These are phyloP conservation scores for Mola mola DNA, from an alignment of 2,113 vertebrate genomes.

Conservation along the genomic window DNA sequence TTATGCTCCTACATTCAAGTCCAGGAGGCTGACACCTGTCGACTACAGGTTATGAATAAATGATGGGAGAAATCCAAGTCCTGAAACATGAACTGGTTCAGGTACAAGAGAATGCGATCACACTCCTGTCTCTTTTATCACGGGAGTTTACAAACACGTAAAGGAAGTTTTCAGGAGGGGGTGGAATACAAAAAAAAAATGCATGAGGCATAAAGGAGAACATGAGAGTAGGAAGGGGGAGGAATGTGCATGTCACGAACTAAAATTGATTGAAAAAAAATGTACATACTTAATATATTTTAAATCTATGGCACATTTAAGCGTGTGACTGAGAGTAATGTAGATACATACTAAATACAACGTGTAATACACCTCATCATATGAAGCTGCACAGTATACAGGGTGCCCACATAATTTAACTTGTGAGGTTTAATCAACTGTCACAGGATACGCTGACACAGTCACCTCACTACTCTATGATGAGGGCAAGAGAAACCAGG, in stretches of 20 bases:
- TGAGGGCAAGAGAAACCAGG: too few relatives aligned
- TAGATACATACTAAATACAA: too few relatives aligned
- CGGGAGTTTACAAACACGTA: too few relatives aligned
- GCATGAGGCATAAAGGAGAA: background rate
- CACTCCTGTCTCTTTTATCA: background rate
- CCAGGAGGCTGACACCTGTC: constrained; percentile 40
- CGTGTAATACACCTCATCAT: too few relatives aligned
- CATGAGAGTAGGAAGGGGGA: background rate
- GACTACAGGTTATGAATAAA: constrained; percentile 60
- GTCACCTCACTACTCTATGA: too few relatives aligned
- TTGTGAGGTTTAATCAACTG: too few relatives aligned
- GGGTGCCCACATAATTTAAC: too few relatives aligned
- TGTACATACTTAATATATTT: too few relatives aligned
- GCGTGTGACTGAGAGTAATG: background rate
- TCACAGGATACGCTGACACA: too few relatives aligned
- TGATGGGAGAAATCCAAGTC: constrained; percentile 36
- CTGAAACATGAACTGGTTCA: constrained; percentile 47
- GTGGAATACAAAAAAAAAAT: too few relatives aligned
- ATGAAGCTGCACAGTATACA: too few relatives aligned
- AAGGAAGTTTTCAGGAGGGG: too few relatives aligned
- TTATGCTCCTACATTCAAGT: background rate
- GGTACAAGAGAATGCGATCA: background rate
- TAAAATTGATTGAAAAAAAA: background rate
- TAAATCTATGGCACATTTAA: background rate
- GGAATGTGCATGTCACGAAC: background rate